Conservation (phyloP, 2,888 invertebrate genomes). For the Diaphora mendica region DNA sequence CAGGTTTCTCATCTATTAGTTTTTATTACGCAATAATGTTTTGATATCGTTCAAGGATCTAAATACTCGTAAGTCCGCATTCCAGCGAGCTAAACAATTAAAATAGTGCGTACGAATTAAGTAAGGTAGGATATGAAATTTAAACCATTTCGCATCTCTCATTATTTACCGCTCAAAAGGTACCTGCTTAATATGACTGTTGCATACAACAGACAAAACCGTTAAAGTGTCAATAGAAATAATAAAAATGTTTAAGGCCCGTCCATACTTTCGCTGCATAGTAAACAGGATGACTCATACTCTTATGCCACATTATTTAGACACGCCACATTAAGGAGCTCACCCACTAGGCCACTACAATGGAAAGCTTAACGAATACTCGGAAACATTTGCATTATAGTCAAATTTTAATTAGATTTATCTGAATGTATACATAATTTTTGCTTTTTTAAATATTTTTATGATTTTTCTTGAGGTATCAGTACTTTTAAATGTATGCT, state of each 20-base stretch:
- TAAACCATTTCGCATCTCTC: neutral
- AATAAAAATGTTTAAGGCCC: slow-evolving; percentile 37
- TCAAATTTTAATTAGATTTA: neutral
- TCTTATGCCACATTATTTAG: slow-evolving; percentile 20
- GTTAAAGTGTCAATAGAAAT: slow-evolving; percentile 36
- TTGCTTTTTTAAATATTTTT: neutral
- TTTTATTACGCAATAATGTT: slow-evolving; percentile 4
- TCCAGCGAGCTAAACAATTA: neutral
- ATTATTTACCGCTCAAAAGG: neutral
- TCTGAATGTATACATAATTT: neutral
- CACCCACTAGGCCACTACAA: slow-evolving; percentile 2
- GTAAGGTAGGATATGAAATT: neutral
- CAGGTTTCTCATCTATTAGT: neutral
- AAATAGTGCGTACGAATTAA: neutral
- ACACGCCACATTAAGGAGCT: slow-evolving; percentile 6
- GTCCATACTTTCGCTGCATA: slow-evolving; percentile 61
- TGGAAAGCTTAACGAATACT: slow-evolving; percentile 4
- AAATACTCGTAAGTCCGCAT: neutral
- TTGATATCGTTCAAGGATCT: neutral
- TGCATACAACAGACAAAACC: slow-evolving; percentile 25
- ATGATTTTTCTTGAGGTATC: too few species aligned
- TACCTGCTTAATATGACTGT: slow-evolving; percentile 18
- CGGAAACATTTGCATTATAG: neutral
- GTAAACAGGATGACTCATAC: slow-evolving; percentile 64
- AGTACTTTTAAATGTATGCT: neutral